Percentiles rank a stretch among this genome's conserved stretches.
Conservation (phyloP, 2,797 vertebrate species). For the Myiothlypis chrysogaster region DNA sequence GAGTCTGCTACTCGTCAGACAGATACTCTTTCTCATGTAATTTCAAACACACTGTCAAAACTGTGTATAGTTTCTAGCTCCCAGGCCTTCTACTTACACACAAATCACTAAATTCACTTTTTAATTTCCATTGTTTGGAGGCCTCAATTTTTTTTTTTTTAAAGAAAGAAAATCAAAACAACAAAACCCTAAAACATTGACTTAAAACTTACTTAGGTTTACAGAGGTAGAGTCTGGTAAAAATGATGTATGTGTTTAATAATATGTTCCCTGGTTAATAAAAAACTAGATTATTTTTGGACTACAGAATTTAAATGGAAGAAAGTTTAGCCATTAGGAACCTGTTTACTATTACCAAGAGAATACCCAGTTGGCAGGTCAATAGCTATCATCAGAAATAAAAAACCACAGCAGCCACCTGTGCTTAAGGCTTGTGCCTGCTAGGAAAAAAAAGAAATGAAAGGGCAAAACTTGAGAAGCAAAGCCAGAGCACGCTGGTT, state of each 20-base stretch:
- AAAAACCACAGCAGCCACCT: constrained; percentile 42
- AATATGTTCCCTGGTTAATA: constrained; percentile 62
- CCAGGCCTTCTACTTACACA: not conserved
- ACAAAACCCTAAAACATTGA: not conserved
- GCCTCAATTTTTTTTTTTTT: not conserved
- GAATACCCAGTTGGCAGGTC: constrained; percentile 55
- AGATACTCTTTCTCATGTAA: not conserved
- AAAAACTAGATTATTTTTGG: constrained; percentile 62
- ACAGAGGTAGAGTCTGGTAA: constrained; percentile 29
- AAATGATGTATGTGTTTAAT: constrained; percentile 67
- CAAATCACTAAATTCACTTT: not conserved
- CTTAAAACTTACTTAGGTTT: constrained; percentile 28
- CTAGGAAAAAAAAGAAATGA: not conserved
- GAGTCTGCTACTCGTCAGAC: constrained; percentile 26
- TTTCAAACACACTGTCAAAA: constrained; percentile 35
- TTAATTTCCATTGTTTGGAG: constrained; percentile 20
- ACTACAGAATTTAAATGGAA: constrained; percentile 54
- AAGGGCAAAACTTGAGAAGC: not conserved
- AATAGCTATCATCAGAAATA: constrained; percentile 44
- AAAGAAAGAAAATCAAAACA: not conserved
- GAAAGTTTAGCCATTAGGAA: constrained; percentile 61
- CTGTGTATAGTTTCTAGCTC: not conserved
- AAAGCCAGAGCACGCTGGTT: not conserved
- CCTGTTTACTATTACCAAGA: constrained; percentile 51
- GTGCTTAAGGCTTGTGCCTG: not conserved